phyloP scores from a whole-genome alignment of 1,140 invertebrate genomes.

The Pogonognathellus flavescens region DNA sequence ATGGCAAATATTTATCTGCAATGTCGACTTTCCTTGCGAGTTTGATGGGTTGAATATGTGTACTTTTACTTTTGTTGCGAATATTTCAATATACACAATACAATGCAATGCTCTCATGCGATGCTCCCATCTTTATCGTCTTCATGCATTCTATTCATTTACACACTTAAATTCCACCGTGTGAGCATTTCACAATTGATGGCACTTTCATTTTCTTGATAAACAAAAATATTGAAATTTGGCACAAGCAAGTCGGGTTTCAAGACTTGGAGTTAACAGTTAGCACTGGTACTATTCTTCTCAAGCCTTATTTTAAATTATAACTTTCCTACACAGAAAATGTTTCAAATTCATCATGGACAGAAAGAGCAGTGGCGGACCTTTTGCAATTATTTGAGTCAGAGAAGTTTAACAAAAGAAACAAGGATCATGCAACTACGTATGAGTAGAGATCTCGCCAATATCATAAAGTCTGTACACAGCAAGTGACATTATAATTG shows the following conservation, averaged over 20 bases:
- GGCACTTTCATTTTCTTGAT: constrained; percentile 11
- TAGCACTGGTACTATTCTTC: no score
- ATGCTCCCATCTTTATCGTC: not conserved
- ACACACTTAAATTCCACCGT: constrained; percentile 16
- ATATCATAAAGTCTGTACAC: no score
- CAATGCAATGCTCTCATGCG: not conserved
- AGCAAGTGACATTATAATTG: no score
- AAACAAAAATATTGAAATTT: not conserved
- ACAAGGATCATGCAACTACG: no score
- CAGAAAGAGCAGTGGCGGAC: no score
- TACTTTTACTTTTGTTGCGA: constrained; percentile 5
- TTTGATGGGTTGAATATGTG: constrained; percentile 28
- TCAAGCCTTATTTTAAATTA: no score
- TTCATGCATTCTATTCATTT: constrained; percentile 24
- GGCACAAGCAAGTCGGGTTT: not conserved
- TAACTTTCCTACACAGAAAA: no score
- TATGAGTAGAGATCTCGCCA: no score
- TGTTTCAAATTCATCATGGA: no score
- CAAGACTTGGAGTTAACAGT: no score
- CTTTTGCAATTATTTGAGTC: no score
- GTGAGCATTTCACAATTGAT: constrained; percentile 13
- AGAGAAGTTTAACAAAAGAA: no score
- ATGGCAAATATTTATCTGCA: constrained; percentile 46
- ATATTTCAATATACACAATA: not conserved
- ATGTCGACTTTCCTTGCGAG: constrained; percentile 10